phyloP scores from a whole-genome alignment of 2,113 vertebrate species.

The Psittacara wagleri region DNA sequence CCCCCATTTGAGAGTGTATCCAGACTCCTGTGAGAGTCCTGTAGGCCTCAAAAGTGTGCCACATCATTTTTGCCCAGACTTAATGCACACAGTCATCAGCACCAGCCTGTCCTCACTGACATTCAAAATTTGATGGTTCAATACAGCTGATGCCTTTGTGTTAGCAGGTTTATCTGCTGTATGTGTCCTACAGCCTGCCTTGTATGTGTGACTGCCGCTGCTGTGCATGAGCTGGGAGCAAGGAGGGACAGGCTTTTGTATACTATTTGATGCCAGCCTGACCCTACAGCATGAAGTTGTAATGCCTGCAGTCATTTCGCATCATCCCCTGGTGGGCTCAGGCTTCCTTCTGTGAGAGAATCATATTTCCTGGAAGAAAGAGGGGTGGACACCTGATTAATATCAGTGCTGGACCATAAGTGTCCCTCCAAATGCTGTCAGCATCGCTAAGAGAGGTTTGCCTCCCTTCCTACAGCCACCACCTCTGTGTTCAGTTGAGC shows the following conservation, averaged over 20 bases:
- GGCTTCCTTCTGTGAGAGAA: neutral
- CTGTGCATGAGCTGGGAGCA: accelerated
- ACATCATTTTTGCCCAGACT: neutral
- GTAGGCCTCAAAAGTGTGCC: neutral
- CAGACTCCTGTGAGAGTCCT: neutral
- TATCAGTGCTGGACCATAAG: accelerated
- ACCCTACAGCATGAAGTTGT: accelerated
- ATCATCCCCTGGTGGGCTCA: neutral
- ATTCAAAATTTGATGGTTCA: neutral
- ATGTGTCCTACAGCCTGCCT: neutral
- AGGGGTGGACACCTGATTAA: neutral
- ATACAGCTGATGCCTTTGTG: neutral
- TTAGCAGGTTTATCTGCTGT: neutral
- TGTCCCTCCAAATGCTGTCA: accelerated
- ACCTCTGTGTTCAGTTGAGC: neutral
- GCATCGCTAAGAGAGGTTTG: accelerated
- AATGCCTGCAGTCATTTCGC: neutral
- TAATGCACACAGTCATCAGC: neutral
- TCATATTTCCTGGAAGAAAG: neutral
- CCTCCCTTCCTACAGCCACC: neutral
- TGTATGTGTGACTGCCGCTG: accelerated
- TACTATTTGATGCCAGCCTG: neutral
- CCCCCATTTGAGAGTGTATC: neutral
- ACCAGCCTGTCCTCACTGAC: neutral
- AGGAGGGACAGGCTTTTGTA: neutral